Base-by-base conservation (phyloP, 37 sponge, comb jelly and placozoan genomes). In the Geodia barretti region DNA sequence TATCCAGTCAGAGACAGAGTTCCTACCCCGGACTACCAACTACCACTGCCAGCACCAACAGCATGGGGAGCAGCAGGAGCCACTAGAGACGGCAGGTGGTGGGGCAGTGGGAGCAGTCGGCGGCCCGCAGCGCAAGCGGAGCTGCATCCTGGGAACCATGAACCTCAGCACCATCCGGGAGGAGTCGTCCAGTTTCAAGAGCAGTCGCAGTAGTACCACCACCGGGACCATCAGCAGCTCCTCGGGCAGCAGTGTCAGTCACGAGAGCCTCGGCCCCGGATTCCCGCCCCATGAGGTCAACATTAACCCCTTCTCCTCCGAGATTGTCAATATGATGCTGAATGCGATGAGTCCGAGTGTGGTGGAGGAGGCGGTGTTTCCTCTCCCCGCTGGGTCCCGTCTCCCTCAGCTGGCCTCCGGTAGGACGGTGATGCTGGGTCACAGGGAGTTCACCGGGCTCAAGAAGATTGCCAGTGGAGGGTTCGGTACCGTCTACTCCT, bases 261-360 rank as follows among this genome's bases (percentile, higher is more conserved):
- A 41, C 39, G 38, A 65, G 42, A 41, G 31, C 20, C 1, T 24
- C 31, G 17, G 26, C 34, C 40, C 34, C 60, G 20, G 2, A 29
- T 36, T 37, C 24, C 4, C 47, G 23, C 62, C 63, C 0, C 23
- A 35, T 42, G 59, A 47, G 62, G n/a, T 47, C 11, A 21, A 61
- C 2, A 3, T 70, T 34, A 85, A 85, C 58, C 86, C 86, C 1
- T 85, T 85, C 74, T 47, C 39, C 19, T 72, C 72, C 20, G 73
- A 78, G 72, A 62, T 39, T 1, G 77, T 85, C 33, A 70, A 85
- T 40, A 71, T 70, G 20, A 85, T 85, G 86, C 66, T 77, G 26
- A 70, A 77, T 26, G 60, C 79, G 7, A 63, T 85, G 61, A 64
- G 62, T 25, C 39, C n/a, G 4, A 32, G 37, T 70, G 71, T 21